Evolutionary conservation across 2,797 vertebrate genomes (phyloP).

Genomic region (Phoebastria nigripes): DNA sequence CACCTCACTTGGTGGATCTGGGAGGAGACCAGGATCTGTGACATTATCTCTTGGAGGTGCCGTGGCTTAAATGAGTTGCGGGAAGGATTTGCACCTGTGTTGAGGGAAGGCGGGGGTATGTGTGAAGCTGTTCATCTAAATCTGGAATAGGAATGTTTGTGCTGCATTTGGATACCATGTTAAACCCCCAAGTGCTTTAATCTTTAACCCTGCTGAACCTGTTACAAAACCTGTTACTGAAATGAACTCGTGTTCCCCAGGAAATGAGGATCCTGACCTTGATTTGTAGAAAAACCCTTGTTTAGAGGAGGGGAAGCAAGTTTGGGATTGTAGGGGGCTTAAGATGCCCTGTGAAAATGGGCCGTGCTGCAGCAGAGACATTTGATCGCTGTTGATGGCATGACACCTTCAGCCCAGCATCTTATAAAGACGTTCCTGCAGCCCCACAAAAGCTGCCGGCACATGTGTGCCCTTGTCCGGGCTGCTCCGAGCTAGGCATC

Average conservation of each 20-base stretch:
- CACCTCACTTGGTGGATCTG: not conserved
- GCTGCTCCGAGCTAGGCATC: not conserved
- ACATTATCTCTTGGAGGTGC: not conserved
- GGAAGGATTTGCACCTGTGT: not conserved
- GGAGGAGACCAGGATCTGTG: not conserved
- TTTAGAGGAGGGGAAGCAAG: not conserved
- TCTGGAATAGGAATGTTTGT: rapidly evolving
- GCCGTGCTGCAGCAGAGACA: not conserved
- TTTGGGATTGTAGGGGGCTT: not conserved
- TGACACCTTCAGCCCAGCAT: not conserved
- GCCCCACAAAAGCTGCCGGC: rapidly evolving
- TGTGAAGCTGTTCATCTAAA: not conserved
- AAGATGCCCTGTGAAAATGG: not conserved
- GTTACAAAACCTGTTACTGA: not conserved
- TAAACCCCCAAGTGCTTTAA: not conserved
- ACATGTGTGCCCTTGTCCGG: rapidly evolving
- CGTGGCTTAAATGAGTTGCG: not conserved
- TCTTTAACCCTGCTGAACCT: not conserved
- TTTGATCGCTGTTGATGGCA: not conserved
- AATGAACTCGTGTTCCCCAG: not conserved
- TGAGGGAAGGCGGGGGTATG: not conserved
- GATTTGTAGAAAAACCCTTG: not conserved
- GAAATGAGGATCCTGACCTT: not conserved
- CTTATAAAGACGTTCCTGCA: not conserved
- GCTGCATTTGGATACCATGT: not conserved